A percentile compares a stretch with the other conserved stretches of the same genome.
These are phyloP conservation scores for Cerceris ruficornis DNA, from an alignment of 2,888 invertebrate genomes.

Conservation along the genomic window DNA sequence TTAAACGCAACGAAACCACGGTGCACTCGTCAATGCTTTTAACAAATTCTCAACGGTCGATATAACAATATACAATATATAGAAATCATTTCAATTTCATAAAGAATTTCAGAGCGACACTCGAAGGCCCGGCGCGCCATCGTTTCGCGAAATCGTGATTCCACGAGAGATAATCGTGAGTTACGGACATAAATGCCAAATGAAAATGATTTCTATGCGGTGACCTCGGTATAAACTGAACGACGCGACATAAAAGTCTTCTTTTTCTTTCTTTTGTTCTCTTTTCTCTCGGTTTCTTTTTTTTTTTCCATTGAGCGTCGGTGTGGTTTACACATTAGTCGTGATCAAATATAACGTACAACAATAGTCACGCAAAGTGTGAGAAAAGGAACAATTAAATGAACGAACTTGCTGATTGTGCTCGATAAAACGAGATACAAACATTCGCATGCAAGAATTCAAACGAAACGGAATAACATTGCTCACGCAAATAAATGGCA, in stretches of 20 bases:
- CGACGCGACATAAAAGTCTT: conserved; percentile 27
- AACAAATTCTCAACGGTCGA: conserved; percentile 37
- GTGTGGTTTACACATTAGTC: conserved; percentile 40
- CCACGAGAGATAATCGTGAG: conserved; percentile 29
- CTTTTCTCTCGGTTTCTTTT: background rate
- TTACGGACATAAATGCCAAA: conserved; percentile 36
- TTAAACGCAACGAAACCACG: conserved; percentile 25
- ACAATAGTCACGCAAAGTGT: conserved; percentile 50
- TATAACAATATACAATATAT: conserved; percentile 20
- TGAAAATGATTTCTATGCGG: conserved; percentile 67
- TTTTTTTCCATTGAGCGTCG: background rate
- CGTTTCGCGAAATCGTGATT: conserved; percentile 5
- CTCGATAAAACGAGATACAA: conserved; percentile 44
- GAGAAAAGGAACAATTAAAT: conserved; percentile 48
- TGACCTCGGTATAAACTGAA: conserved; percentile 48
- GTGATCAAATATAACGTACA: conserved; percentile 33
- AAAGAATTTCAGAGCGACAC: conserved; percentile 15
- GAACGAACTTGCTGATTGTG: conserved; percentile 56
- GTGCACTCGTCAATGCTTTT: background rate
- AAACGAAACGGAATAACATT: conserved; percentile 28
- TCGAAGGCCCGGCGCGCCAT: conserved; percentile 33
- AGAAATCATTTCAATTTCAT: conserved; percentile 57
- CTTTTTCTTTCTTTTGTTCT: too few species aligned
- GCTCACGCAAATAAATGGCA: conserved; percentile 52
- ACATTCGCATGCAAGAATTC: conserved; percentile 59